Conservation (phyloP, 2,888 invertebrate species). For the Xestobium rufovillosum region DNA sequence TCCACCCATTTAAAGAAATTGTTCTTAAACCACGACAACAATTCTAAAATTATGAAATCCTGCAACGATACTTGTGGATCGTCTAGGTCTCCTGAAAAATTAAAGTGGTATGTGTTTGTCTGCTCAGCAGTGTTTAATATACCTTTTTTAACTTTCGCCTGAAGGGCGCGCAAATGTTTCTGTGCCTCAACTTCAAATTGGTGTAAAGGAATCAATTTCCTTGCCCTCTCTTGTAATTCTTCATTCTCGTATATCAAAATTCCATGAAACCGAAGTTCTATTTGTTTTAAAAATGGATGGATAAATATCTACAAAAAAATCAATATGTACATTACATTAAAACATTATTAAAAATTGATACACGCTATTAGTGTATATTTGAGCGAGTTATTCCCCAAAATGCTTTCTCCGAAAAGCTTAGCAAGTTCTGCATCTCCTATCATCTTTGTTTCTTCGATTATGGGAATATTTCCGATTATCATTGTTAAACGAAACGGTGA, state of each 20-base stretch:
- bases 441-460: too few species aligned
- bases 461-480: too few species aligned
- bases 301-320: constrained; percentile 27
- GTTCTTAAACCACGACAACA: constrained; percentile 87
- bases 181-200: constrained; percentile 58
- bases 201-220: constrained; percentile 58
- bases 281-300: constrained; percentile 32
- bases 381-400: too few species aligned
- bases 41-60: constrained; percentile 68
- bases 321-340: constrained; percentile 5
- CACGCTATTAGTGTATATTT: too few species aligned
- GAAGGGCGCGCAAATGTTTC: constrained; percentile 53
- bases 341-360: constrained; percentile 2
- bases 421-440: too few species aligned
- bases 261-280: constrained; percentile 33
- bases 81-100: constrained; percentile 26
- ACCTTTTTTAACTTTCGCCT: constrained; percentile 53
- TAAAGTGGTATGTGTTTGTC: neutral
- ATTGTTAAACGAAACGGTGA: too few species aligned
- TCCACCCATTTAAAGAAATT: constrained; percentile 92
- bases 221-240: constrained; percentile 56
- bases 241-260: constrained; percentile 57
- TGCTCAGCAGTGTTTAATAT: neutral
- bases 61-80: constrained; percentile 46
- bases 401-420: too few species aligned